These are phyloP conservation scores for Drosophila teissieri DNA, from an alignment of 1,140 invertebrate genomes.

Conservation along the genomic window DNA sequence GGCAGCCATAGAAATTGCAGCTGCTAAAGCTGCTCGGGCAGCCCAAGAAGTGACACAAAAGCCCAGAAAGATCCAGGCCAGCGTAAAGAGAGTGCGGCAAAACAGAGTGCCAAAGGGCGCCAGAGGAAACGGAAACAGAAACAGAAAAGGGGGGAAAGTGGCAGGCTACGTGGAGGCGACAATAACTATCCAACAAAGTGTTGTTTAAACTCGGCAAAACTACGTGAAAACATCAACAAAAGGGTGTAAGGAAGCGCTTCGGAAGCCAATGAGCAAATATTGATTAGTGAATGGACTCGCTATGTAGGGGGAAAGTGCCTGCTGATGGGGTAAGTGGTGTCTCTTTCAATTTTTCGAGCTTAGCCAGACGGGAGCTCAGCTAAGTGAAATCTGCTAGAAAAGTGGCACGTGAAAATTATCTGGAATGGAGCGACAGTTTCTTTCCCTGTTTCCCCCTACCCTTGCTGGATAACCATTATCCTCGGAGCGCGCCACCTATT, in stretches of 20 bases:
- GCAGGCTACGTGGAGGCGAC: constrained; percentile 28
- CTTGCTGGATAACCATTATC: constrained; percentile 54
- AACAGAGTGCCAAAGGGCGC: constrained; percentile 12
- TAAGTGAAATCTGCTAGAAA: constrained; percentile 60
- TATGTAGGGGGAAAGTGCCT: background rate
- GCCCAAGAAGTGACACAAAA: constrained; percentile 65
- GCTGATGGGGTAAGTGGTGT: background rate
- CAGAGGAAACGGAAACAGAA: background rate
- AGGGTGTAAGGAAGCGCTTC: constrained; percentile 21
- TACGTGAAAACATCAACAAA: constrained; percentile 34
- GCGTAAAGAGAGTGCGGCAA: constrained; percentile 24
- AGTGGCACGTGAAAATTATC: constrained; percentile 65
- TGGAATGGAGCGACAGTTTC: constrained; percentile 23
- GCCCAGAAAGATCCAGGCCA: constrained; percentile 63
- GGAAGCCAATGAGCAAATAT: constrained; percentile 44
- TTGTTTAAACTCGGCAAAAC: constrained; percentile 24
- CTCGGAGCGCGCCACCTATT: constrained; percentile 3
- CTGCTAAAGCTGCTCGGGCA: constrained; percentile 45
- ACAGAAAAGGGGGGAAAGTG: constrained; percentile 1
- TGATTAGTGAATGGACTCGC: constrained; percentile 22
- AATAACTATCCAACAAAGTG: constrained; percentile 39
- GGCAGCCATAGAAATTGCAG: constrained; percentile 61
- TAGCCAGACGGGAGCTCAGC: constrained; percentile 17
- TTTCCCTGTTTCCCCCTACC: background rate
- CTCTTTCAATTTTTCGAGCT: constrained; percentile 50